These are phyloP conservation scores for Phrynocephalus forsythii DNA, from an alignment of 2,797 vertebrate species.

Conservation along the genomic window DNA sequence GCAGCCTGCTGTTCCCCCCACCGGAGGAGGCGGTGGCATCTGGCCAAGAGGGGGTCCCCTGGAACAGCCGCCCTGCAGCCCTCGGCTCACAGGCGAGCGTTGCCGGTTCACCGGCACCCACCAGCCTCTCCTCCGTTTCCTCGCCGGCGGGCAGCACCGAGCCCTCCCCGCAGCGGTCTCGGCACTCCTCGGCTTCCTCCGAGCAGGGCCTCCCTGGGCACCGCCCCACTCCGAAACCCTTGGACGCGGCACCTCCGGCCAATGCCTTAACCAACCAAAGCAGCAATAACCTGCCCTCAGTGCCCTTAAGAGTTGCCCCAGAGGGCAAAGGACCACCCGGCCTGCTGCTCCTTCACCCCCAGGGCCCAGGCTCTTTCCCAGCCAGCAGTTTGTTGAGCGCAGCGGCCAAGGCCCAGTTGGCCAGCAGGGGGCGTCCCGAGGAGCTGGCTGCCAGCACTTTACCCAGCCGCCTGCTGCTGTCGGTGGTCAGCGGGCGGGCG, in stretches of 20 bases:
- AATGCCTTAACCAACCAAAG: conserved; percentile 67
- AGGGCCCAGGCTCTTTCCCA: conserved; percentile 86
- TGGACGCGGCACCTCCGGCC: conserved; percentile 34
- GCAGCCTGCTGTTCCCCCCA: conserved; percentile 58
- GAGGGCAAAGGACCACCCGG: conserved; percentile 66
- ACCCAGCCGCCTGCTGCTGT: conserved; percentile 78
- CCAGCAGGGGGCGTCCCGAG: conserved; percentile 71
- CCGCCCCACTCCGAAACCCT: conserved; percentile 74
- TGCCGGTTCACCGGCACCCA: conserved; percentile 76
- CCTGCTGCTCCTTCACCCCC: conserved; percentile 81
- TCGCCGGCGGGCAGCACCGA: conserved; percentile 70
- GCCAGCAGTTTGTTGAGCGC: conserved; percentile 91
- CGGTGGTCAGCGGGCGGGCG: conserved; percentile 58
- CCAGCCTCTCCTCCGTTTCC: conserved; percentile 75
- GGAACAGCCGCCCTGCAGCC: conserved; percentile 51
- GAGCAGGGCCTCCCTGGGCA: conserved; percentile 78
- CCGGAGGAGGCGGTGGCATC: not conserved
- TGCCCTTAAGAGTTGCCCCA: conserved; percentile 83
- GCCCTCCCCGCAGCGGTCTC: conserved; percentile 80
- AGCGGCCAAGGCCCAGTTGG: conserved; percentile 90
- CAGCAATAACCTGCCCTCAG: conserved; percentile 70
- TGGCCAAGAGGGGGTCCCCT: conserved; percentile 48
- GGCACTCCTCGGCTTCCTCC: conserved; percentile 84
- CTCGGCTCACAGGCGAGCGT: conserved; percentile 20
- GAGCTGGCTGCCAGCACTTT: conserved; percentile 87